Percentiles rank a stretch among this genome's conserved stretches.
Evolutionary conservation across 2,113 vertebrate species (phyloP).

Genomic region (Podarcis raffonei): DNA sequence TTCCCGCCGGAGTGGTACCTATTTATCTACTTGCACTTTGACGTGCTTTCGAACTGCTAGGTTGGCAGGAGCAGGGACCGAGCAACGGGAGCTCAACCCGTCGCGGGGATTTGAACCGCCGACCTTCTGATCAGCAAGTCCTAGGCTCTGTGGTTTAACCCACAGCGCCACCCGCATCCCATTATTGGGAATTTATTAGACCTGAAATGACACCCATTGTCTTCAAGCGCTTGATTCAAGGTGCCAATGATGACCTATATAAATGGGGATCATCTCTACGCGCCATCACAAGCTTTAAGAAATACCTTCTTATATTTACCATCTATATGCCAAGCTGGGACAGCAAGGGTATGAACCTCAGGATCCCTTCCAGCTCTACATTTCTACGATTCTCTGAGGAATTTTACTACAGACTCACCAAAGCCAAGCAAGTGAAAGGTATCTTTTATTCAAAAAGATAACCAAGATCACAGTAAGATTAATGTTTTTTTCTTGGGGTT

Average conservation of each 20-base stretch:
- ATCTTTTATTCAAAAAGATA: neutral
- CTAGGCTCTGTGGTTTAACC: too few relatives aligned
- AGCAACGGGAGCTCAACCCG: too few relatives aligned
- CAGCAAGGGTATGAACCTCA: neutral
- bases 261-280: neutral
- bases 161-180: too few relatives aligned
- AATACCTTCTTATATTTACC: neutral
- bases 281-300: neutral
- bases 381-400: neutral
- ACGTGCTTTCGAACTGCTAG: too few relatives aligned
- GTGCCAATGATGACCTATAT: neutral
- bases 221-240: neutral
- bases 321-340: neutral
- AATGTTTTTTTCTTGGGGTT: neutral
- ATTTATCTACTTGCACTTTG: too few relatives aligned
- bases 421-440: neutral
- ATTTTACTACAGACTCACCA: neutral
- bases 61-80: too few relatives aligned
- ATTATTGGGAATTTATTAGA: neutral
- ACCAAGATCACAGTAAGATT: neutral
- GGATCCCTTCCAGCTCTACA: neutral
- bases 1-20: too few relatives aligned
- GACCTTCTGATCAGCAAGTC: too few relatives aligned
- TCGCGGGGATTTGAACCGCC: too few relatives aligned
- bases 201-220: neutral